Evolutionary conservation across 1,140 invertebrate genomes (phyloP).

Genomic region (Drosophila bocqueti): DNA sequence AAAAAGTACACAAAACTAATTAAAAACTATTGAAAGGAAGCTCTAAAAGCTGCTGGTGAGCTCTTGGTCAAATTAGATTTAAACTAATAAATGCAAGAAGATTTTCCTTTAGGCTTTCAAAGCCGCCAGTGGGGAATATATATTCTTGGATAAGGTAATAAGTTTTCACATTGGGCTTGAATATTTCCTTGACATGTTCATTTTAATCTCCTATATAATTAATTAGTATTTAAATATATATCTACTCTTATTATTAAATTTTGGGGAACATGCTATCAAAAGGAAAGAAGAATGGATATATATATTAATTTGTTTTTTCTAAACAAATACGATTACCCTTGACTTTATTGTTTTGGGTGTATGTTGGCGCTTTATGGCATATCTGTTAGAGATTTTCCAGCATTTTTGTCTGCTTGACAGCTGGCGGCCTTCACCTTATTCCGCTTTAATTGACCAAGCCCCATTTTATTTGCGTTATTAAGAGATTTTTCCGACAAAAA

Average conservation of each 20-base stretch:
- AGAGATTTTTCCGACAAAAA: conserved; percentile 33
- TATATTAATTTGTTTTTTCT: too few species aligned
- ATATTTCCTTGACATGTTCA: too few species aligned
- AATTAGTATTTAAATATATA: not conserved
- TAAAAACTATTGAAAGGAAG: too few species aligned
- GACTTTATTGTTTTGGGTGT: conserved; percentile 4
- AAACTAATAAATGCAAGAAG: not conserved
- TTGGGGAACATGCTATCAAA: not conserved
- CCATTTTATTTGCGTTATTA: conserved; percentile 35
- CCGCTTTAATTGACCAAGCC: conserved; percentile 54
- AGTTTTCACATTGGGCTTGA: too few species aligned
- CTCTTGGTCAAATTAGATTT: not conserved
- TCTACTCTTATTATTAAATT: too few species aligned
- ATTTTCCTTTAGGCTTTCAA: not conserved
- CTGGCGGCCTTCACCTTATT: conserved; percentile 61
- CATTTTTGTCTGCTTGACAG: conserved; percentile 39
- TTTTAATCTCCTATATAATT: not conserved
- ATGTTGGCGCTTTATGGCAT: conserved; percentile 24
- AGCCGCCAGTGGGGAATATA: not conserved
- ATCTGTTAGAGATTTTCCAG: conserved; percentile 37
- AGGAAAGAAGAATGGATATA: not conserved
- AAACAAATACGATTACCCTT: not conserved
- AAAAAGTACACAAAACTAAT: not conserved
- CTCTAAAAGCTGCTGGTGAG: not conserved
- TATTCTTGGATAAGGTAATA: too few species aligned